phyloP scores from a whole-genome alignment of 2,113 vertebrate species.

The Ctenomys sociabilis region DNA sequence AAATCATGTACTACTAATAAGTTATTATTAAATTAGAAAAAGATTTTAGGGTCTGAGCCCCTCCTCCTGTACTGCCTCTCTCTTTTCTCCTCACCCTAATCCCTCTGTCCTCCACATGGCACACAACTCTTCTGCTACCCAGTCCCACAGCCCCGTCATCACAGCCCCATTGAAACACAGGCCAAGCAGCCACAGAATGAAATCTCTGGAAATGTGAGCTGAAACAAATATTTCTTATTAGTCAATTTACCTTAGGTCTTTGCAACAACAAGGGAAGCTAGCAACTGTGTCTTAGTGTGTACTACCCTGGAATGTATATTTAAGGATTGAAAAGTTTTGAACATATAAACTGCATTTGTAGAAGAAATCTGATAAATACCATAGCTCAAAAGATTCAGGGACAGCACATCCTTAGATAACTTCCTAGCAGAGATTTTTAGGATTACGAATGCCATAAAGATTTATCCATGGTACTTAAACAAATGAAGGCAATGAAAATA shows the following conservation, averaged over 20 bases:
- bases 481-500: not conserved
- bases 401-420: not conserved
- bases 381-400: not conserved
- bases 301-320: not conserved
- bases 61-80: not conserved
- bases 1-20: not conserved
- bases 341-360: not conserved
- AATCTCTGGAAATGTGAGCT: not conserved
- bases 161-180: not conserved
- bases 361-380: constrained; percentile 9
- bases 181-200: not conserved
- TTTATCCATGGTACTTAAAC: not conserved
- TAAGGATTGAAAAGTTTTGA: not conserved
- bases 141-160: not conserved
- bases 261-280: not conserved
- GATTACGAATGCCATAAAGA: constrained; percentile 4
- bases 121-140: not conserved
- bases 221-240: not conserved
- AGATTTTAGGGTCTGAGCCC: not conserved
- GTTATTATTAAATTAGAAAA: not conserved
- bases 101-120: not conserved
- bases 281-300: not conserved
- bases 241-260: not conserved
- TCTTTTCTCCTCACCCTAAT: not conserved
- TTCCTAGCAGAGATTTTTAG: not conserved